phyloP scores from a whole-genome alignment of 1,140 invertebrate genomes.

The Pomacea maculata region DNA sequence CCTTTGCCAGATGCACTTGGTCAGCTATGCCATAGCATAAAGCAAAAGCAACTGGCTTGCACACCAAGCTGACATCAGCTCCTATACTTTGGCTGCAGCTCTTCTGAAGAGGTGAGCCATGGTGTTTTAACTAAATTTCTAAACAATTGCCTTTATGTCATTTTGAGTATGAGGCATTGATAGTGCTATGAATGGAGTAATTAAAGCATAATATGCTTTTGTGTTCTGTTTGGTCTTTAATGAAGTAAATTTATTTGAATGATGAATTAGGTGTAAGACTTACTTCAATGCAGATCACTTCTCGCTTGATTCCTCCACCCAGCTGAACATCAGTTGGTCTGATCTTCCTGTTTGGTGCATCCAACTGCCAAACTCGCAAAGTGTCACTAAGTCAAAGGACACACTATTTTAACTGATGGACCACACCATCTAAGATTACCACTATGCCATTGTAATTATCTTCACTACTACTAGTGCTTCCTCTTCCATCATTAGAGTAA shows the following conservation, averaged over 20 bases:
- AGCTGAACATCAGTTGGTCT: constrained; percentile 75
- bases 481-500: neutral
- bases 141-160: too few species aligned
- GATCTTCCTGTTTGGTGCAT: constrained; percentile 75
- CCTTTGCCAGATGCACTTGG: neutral
- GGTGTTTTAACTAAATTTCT: too few species aligned
- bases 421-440: neutral
- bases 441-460: too few species aligned
- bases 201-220: too few species aligned
- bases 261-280: constrained; percentile 1
- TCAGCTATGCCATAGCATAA: neutral
- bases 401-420: constrained; percentile 4
- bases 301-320: constrained; percentile 67
- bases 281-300: constrained; percentile 64
- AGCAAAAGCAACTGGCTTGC: neutral
- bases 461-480: too few species aligned
- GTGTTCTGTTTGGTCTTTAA: too few species aligned
- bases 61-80: neutral
- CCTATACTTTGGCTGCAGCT: neutral
- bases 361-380: constrained; percentile 80
- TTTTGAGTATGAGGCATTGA: too few species aligned
- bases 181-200: too few species aligned
- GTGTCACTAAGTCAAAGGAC: constrained; percentile 73
- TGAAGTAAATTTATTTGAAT: too few species aligned
- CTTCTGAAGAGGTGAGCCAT: too few species aligned